Percentiles rank a stretch among this genome's conserved stretches.
These are phyloP conservation scores for Acanthis flammea DNA, from an alignment of 2,797 vertebrate genomes.

Conservation along the genomic window DNA sequence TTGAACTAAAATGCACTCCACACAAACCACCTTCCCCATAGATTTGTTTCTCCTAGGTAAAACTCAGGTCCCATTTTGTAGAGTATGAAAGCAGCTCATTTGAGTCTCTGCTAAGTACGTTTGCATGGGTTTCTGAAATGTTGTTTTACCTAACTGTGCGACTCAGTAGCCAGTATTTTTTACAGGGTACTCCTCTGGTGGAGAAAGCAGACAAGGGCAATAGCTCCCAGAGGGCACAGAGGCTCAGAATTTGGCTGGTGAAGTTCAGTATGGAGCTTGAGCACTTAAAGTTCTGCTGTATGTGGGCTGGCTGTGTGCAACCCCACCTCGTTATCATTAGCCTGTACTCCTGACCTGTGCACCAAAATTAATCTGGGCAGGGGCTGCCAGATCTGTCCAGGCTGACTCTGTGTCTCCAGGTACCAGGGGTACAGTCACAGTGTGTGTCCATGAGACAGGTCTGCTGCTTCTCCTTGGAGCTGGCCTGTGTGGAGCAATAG, in stretches of 20 bases:
- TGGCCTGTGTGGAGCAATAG: background rate
- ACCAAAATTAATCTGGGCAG: background rate
- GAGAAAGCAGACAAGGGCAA: background rate
- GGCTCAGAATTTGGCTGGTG: background rate
- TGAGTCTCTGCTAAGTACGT: background rate
- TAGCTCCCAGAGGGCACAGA: background rate
- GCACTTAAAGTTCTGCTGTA: background rate
- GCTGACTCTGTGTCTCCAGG: background rate
- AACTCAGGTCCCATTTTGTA: background rate
- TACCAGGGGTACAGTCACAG: background rate
- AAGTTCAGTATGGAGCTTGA: background rate
- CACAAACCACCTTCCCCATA: background rate
- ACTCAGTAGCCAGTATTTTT: background rate
- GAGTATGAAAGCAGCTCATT: background rate
- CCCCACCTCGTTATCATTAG: accelerated
- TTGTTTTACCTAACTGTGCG: background rate
- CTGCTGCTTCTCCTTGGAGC: background rate
- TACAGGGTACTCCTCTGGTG: background rate
- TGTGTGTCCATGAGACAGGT: background rate
- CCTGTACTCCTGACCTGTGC: background rate
- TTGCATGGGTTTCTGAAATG: background rate
- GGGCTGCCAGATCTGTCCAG: background rate
- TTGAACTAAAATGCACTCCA: slow-evolving; percentile 47
- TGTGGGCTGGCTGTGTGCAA: background rate
- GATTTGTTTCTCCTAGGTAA: background rate